Evolutionary conservation across 1,140 invertebrate species (phyloP).

Genomic region (Druon quercuslanigerum): DNA sequence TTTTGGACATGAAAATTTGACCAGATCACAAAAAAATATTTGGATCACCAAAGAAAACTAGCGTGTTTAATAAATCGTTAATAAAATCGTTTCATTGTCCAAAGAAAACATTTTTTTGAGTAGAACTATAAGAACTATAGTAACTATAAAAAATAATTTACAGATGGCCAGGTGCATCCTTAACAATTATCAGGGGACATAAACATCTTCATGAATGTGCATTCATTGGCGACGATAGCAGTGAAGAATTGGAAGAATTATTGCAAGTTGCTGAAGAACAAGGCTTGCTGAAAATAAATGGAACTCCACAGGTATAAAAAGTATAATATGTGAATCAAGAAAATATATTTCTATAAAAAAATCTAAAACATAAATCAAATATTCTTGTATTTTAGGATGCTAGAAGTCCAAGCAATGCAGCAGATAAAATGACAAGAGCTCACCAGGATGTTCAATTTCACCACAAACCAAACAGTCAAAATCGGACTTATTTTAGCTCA

Average conservation of each 20-base stretch:
- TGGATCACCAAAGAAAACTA: too few relatives aligned
- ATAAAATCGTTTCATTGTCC: too few relatives aligned
- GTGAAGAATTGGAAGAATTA: slow-evolving; percentile 82
- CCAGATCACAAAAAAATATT: too few relatives aligned
- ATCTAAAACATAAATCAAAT: neutral
- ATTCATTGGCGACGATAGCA: slow-evolving; percentile 87
- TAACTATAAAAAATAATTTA: slow-evolving; percentile 3
- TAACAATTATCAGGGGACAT: slow-evolving; percentile 85
- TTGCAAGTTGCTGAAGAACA: slow-evolving; percentile 70
- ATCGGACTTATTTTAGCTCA: slow-evolving; percentile 43
- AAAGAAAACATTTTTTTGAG: neutral
- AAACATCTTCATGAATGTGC: slow-evolving; percentile 86
- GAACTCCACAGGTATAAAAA: slow-evolving; percentile 40
- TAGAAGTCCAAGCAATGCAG: slow-evolving; percentile 67
- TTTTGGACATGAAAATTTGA: too few relatives aligned
- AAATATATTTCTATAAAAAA: neutral
- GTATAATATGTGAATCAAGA: neutral
- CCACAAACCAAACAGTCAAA: slow-evolving; percentile 49
- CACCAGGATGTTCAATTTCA: slow-evolving; percentile 70
- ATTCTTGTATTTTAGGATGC: slow-evolving; percentile 44
- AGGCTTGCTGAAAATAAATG: slow-evolving; percentile 48
- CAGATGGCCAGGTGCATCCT: slow-evolving; percentile 84
- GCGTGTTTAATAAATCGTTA: too few relatives aligned
- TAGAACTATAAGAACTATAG: neutral
- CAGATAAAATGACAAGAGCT: slow-evolving; percentile 73